phyloP scores from a whole-genome alignment of 2,797 vertebrate species.

The Pipistrellus pipistrellus region DNA sequence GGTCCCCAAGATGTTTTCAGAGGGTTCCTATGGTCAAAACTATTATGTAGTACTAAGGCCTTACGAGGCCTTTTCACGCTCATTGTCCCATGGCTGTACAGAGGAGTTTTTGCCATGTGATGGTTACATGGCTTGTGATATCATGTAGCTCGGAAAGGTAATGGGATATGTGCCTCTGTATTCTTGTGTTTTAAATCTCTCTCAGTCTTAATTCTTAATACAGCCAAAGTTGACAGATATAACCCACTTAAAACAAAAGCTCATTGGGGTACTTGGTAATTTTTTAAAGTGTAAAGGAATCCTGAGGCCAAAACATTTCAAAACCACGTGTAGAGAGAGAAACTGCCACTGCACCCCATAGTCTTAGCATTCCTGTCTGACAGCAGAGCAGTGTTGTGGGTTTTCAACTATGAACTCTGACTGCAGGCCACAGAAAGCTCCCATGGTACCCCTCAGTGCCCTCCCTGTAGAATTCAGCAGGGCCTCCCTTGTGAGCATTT shows the following conservation, averaged over 20 bases:
- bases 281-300: conserved; percentile 21
- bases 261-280: not conserved
- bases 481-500: not conserved
- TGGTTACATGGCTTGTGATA: not conserved
- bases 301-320: not conserved
- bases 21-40: not conserved
- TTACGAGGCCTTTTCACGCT: not conserved
- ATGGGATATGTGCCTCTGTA: not conserved
- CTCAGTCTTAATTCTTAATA: not conserved
- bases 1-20: not conserved
- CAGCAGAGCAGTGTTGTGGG: not conserved
- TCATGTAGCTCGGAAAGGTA: not conserved
- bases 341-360: not conserved
- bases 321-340: not conserved
- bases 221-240: not conserved
- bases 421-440: not conserved
- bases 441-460: fast-evolving
- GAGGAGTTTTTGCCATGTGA: not conserved
- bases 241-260: not conserved
- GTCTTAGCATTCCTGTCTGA: not conserved
- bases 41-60: not conserved
- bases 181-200: not conserved
- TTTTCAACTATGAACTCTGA: not conserved
- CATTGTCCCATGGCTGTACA: not conserved
- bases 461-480: not conserved